Conservation (phyloP, 2,797 vertebrate genomes). For the Mus spretus region DNA sequence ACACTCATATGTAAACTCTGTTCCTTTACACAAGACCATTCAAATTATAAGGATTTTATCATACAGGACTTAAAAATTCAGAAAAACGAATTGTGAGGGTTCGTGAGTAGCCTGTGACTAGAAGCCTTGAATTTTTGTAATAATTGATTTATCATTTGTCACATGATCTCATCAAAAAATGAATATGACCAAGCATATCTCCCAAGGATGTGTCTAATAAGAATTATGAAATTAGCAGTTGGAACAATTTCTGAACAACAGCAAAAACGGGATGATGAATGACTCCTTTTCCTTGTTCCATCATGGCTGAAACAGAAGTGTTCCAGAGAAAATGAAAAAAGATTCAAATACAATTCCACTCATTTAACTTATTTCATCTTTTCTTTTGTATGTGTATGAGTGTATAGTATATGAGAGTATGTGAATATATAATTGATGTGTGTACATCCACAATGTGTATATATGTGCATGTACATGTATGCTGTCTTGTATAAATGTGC, state of each 20-base stretch:
- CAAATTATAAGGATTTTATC: neutral
- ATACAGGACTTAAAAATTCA: neutral
- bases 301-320: neutral
- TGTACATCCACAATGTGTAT: neutral
- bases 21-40: neutral
- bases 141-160: neutral
- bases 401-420: neutral
- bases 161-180: neutral
- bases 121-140: neutral
- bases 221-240: neutral
- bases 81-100: neutral
- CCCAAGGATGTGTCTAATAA: neutral
- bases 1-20: neutral
- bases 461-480: neutral
- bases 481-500: neutral
- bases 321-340: conserved; percentile 13
- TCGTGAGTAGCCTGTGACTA: neutral
- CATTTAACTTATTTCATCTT: neutral
- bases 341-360: neutral
- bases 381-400: neutral
- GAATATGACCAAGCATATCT: neutral
- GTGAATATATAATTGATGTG: neutral
- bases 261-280: neutral
- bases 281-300: neutral
- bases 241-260: neutral